Base-by-base conservation (phyloP, 2,888 invertebrate species). In the Megaustenia siamemsis region DNA sequence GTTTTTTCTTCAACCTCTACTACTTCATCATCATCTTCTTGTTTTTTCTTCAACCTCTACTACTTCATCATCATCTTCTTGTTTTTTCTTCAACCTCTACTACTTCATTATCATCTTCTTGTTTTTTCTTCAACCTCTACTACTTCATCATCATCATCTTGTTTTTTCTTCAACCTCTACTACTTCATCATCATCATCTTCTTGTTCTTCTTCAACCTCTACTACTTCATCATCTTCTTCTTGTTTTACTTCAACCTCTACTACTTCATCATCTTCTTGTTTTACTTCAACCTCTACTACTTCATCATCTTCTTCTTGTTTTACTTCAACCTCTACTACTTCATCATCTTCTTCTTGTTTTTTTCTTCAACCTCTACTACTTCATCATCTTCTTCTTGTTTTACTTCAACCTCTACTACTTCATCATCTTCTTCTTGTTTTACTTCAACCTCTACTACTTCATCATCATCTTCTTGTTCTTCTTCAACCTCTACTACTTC, bases 361-460 rank as follows among this genome's bases (percentile, higher is more conserved):
- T 77, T 32, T 77, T 28, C 40, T 32, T 77, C 77, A 53, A n/a
- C 40, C 49, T 68, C 28, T 32, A 12, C 28, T 1, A 40, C 1
- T 1, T 12, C n/a, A 18, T 28, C 8, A 15, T 43, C 21, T 38
- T 53, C 28, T 69, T 21, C 32, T 38, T n/a, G n/a, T 35, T 35
- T 66, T 21, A 1, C 35, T 66, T 35, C 15, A 1, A 15, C 66
- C 8, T 32, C 24, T 56, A 12, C 18, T 24, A 5, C 18, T 56
- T 24, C 24, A 5, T 56, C 18, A 4, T 56, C 43, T 8, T n/a
- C 71, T 21, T 21, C 18, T 21, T n/a, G n/a, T 68, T n/a, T 12
- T 75, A 43, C 75, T 75, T 75, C 43, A 56, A n/a, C 35, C n/a
- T 35, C 77, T 78, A 35, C 77, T 56, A 21, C 60, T 78, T 56